Evolutionary conservation across 2,888 invertebrate species (phyloP).

Genomic region (Ophion ellenae): DNA sequence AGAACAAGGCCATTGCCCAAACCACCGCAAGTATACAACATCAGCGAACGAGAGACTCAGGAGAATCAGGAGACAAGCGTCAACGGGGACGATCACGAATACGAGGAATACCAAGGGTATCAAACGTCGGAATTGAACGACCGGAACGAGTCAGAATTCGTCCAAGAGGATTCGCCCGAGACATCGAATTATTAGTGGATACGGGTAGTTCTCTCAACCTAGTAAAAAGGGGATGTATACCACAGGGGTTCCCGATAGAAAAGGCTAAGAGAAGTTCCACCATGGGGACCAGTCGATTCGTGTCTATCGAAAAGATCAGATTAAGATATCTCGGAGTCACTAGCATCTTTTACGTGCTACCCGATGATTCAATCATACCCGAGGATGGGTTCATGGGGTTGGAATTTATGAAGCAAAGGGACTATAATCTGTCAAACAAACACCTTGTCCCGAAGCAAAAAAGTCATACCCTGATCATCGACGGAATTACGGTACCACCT

Average conservation of each 20-base stretch:
- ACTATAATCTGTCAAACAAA: conserved; percentile 15
- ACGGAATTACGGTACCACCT: too few relatives aligned
- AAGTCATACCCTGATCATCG: too few relatives aligned
- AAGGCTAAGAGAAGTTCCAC: conserved; percentile 10
- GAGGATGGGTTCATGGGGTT: conserved; percentile 28
- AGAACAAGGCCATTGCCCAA: conserved; percentile 3
- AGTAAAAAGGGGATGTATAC: too few relatives aligned
- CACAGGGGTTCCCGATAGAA: background rate
- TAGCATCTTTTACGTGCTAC: conserved; percentile 23
- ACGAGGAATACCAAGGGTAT: conserved; percentile 24
- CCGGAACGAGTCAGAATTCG: conserved; percentile 25
- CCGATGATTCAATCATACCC: conserved; percentile 24
- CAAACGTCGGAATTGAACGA: conserved; percentile 26
- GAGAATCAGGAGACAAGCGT: background rate
- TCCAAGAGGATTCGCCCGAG: conserved; percentile 16
- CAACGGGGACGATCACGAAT: background rate
- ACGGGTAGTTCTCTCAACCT: too few relatives aligned
- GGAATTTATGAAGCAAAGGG: conserved; percentile 20
- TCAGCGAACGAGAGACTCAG: background rate
- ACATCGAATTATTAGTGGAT: too few relatives aligned
- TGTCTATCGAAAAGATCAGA: conserved; percentile 2
- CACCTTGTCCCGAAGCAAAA: conserved; percentile 27
- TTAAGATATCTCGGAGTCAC: conserved; percentile 9
- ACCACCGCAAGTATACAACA: conserved; percentile 23
- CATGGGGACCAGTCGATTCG: conserved; percentile 35